A percentile compares a stretch with the other conserved stretches of the same genome.
These are phyloP conservation scores for Pogona vitticeps DNA, from an alignment of 2,113 vertebrate species.

Conservation along the genomic window DNA sequence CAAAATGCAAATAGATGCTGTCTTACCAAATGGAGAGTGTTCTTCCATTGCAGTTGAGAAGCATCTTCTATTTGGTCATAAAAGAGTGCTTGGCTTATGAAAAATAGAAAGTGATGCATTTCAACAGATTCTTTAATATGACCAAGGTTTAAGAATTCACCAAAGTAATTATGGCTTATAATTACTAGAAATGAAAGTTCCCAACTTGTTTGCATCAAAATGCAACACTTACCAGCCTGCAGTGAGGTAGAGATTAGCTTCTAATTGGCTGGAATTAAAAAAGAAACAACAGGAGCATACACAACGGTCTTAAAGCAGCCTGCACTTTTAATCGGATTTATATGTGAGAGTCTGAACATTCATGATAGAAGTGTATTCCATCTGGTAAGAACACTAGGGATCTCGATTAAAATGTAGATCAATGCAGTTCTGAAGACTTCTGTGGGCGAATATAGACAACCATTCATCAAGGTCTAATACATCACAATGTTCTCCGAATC, in stretches of 20 bases:
- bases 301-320: constrained; percentile 62
- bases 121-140: constrained; percentile 71
- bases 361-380: constrained; percentile 20
- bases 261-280: constrained; percentile 72
- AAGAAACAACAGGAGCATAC: constrained; percentile 70
- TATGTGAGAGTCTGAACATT: constrained; percentile 19
- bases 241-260: constrained; percentile 73
- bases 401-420: no score
- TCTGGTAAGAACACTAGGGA: neutral
- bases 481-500: neutral
- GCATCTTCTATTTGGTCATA: constrained; percentile 61
- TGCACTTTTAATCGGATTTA: constrained; percentile 59
- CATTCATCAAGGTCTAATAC: neutral
- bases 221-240: constrained; percentile 67
- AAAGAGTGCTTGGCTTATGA: constrained; percentile 66
- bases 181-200: constrained; percentile 73
- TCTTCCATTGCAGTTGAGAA: constrained; percentile 11
- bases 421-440: neutral
- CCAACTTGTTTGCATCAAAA: constrained; percentile 67
- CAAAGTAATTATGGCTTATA: constrained; percentile 77
- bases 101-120: constrained; percentile 70
- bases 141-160: constrained; percentile 69
- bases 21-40: constrained; percentile 12
- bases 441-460: neutral
- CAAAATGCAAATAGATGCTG: neutral